Conservation (phyloP, 2,888 invertebrate genomes). For the Agelastica alni region DNA sequence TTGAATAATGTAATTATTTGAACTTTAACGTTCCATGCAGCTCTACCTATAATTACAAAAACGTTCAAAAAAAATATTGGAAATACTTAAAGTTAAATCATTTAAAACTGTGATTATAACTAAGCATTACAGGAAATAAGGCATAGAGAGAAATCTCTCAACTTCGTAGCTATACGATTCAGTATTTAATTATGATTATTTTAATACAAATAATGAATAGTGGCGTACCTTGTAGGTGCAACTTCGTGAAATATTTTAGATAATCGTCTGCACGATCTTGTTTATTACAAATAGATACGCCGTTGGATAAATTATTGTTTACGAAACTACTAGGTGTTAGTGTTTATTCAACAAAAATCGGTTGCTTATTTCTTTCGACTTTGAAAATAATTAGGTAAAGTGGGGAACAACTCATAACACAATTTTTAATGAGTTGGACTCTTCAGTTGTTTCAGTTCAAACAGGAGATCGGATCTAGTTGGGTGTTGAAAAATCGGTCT, state of each 20-base stretch:
- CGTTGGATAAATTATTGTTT: constrained; percentile 13
- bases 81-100: too few species aligned
- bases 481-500: too few species aligned
- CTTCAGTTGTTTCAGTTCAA: too few species aligned
- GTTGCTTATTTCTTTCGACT: too few species aligned
- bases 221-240: constrained; percentile 12
- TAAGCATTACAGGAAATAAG: background rate
- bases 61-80: too few species aligned
- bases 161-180: constrained; percentile 3
- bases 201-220: constrained; percentile 15
- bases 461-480: too few species aligned
- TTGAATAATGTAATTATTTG: too few species aligned
- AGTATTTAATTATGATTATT: constrained; percentile 20
- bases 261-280: constrained; percentile 22
- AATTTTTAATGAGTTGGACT: too few species aligned
- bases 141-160: background rate
- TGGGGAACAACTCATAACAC: too few species aligned
- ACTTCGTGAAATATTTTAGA: constrained; percentile 25
- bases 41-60: too few species aligned
- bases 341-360: constrained; percentile 7
- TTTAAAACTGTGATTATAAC: background rate
- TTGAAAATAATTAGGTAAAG: too few species aligned
- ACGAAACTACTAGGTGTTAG: constrained; percentile 15
- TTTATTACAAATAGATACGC: constrained; percentile 12
- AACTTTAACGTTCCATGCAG: too few species aligned